Evolutionary conservation across 2,113 vertebrate species (phyloP), one percentile per base, ranked within the genome.

Genomic region (Talpa occidentalis): DNA sequence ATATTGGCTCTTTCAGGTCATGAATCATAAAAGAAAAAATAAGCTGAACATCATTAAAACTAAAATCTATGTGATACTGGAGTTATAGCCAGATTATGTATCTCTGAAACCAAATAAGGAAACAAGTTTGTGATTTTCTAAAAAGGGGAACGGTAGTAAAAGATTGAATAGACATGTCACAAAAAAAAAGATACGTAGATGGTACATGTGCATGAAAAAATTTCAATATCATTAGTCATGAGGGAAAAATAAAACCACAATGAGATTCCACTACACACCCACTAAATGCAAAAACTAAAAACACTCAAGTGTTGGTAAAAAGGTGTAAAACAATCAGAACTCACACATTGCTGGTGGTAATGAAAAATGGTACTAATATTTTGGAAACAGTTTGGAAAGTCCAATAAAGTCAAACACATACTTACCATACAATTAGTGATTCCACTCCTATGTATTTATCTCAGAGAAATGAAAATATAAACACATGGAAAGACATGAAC

Each of bases 401-500:
- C 35, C 78, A 40, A 49, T 26, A 91, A 78, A 44, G 77, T 83
- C 87, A 94, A 66, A 87, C 15, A 40, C 70, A 84, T 0, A 70
- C 30, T 32, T 95, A 77, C 30, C 54, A 54, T 44, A 64, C 9
- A 94, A 78, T 62, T 54, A 78, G n/a, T 88, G 54, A 94, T 54
- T 83, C 19, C 26, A 91, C 0, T 35, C 19, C 5, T 73, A 95
- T 7, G 22, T 44, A 91, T 35, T 88, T 88, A 78, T 15, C 32
- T 28, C 72, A 89, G n/a, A 94, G 30, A 88, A 84, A 94, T 69
- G 30, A 84, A 94, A 92, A 84, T 62, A 79, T n/a, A 70, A 72
- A 89, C 28, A 62, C 15, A n/a, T 44, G 28, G 15, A 78, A 72
- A 83, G 49, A 84, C 7, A 22, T 84, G n/a, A 80, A 30, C 22